phyloP scores from a whole-genome alignment of 1,140 invertebrate species.

The Anagrus nilaparvatae region DNA sequence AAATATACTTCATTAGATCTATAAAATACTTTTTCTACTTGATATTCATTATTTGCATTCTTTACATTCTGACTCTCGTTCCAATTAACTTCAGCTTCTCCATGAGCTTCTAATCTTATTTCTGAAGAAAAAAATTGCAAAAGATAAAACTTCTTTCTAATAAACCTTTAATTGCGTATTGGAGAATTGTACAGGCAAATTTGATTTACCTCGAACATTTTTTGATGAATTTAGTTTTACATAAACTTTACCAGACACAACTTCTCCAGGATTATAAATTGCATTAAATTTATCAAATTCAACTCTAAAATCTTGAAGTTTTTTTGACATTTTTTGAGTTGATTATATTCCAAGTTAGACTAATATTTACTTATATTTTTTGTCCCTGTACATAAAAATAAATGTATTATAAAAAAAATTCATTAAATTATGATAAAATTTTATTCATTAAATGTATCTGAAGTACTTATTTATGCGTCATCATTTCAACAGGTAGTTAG shows the following conservation, averaged over 20 bases:
- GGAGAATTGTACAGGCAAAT: neutral
- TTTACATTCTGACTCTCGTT: neutral
- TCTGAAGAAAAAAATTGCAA: slow-evolving; percentile 3
- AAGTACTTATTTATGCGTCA: too few relatives aligned
- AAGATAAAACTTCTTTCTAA: too few relatives aligned
- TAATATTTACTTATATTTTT: too few relatives aligned
- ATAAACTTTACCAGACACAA: slow-evolving; percentile 17
- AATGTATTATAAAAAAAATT: too few relatives aligned
- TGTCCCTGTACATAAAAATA: too few relatives aligned
- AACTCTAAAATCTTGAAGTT: slow-evolving; percentile 16
- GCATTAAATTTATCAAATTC: slow-evolving; percentile 15
- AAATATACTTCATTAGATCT: slow-evolving; percentile 17
- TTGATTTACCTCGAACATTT: slow-evolving; percentile 19
- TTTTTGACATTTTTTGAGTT: slow-evolving; percentile 17
- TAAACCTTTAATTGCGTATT: too few relatives aligned
- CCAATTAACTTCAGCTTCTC: slow-evolving; percentile 17
- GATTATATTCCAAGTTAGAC: too few relatives aligned
- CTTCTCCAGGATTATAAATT: slow-evolving; percentile 19
- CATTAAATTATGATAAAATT: too few relatives aligned
- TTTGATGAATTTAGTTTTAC: slow-evolving; percentile 10
- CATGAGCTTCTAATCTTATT: slow-evolving; percentile 7
- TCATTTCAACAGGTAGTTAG: too few relatives aligned
- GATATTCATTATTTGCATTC: slow-evolving; percentile 1
- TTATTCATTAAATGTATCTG: too few relatives aligned
- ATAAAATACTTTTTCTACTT: slow-evolving; percentile 2